Conservation (phyloP, 1,140 invertebrate genomes). For the silkworm (Bombyx mori) region DNA sequence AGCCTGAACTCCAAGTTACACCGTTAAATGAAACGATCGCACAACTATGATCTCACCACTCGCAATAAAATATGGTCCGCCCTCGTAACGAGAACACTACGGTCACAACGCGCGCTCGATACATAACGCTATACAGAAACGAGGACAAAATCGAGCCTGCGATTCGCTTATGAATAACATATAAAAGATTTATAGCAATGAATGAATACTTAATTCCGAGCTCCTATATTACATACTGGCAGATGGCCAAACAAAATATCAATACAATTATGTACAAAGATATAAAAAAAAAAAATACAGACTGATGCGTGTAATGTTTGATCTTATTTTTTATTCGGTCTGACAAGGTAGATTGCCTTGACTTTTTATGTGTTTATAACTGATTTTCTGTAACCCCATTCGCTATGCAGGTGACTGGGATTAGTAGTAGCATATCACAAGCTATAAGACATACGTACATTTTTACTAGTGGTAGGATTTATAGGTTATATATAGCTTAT, state of each 20-base stretch:
- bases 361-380: too few relatives aligned
- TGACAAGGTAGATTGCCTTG: too few relatives aligned
- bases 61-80: background rate
- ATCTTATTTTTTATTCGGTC: too few relatives aligned
- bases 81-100: slow-evolving; percentile 3
- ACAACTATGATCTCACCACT: background rate
- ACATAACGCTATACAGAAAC: slow-evolving; percentile 10
- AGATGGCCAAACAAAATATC: slow-evolving; percentile 31
- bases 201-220: slow-evolving; percentile 50
- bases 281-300: slow-evolving; percentile 10
- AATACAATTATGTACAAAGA: slow-evolving; percentile 29
- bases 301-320: slow-evolving; percentile 12
- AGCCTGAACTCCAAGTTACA: background rate
- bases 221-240: slow-evolving; percentile 45
- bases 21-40: slow-evolving; percentile 5
- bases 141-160: slow-evolving; percentile 12
- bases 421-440: too few relatives aligned
- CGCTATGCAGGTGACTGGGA: too few relatives aligned
- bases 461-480: too few relatives aligned
- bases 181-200: slow-evolving; percentile 50
- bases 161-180: slow-evolving; percentile 47
- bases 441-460: too few relatives aligned
- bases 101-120: slow-evolving; percentile 6
- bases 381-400: too few relatives aligned
- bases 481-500: too few relatives aligned